These are phyloP conservation scores for Scolopax mira DNA, from an alignment of 2,113 vertebrate genomes.

Conservation along the genomic window DNA sequence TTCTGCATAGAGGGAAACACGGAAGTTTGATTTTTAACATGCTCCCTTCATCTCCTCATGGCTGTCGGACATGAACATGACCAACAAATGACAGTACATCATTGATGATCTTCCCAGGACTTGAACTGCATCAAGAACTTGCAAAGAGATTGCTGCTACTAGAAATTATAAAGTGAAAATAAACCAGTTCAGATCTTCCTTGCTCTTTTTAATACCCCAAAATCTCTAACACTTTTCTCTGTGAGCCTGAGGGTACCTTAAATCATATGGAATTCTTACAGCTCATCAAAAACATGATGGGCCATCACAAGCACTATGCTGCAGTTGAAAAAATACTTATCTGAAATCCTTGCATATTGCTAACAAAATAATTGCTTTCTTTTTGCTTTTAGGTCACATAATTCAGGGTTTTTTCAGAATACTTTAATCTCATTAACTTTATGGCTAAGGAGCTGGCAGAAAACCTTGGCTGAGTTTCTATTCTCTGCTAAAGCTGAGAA, in stretches of 20 bases:
- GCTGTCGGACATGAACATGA: neutral
- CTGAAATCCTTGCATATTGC: neutral
- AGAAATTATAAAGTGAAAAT: neutral
- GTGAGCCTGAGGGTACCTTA: neutral
- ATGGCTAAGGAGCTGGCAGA: neutral
- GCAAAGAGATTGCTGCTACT: neutral
- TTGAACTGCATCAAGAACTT: neutral
- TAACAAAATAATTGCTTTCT: neutral
- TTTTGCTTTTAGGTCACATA: neutral
- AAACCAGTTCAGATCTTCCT: neutral
- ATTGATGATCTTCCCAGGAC: neutral
- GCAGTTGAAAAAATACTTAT: neutral
- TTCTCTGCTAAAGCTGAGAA: neutral
- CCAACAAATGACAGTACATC: neutral
- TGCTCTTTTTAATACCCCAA: neutral
- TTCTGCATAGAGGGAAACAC: neutral
- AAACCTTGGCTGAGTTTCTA: neutral
- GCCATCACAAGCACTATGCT: neutral
- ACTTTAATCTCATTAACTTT: neutral
- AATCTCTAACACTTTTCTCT: neutral
- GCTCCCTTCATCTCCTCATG: fast-evolving
- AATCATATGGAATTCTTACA: neutral
- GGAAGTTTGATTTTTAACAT: neutral
- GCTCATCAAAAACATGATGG: neutral
- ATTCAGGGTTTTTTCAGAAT: neutral